phyloP scores from a whole-genome alignment of 2,113 vertebrate species.

The Hippotragus niger region DNA sequence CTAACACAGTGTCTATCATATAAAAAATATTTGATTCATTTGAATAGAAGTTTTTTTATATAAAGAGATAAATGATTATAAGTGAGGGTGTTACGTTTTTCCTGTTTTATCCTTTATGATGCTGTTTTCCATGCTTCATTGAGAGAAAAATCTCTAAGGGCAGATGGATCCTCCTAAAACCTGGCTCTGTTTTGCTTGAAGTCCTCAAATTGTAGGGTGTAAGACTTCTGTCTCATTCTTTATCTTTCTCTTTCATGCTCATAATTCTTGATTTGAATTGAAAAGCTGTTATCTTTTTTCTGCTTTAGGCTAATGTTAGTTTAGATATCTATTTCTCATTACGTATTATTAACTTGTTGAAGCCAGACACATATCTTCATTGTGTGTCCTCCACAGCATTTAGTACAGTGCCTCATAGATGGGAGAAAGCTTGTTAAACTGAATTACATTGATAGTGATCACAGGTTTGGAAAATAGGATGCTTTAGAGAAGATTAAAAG shows the following conservation, averaged over 20 bases:
- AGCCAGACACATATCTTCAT: neutral
- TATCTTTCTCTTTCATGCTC: neutral
- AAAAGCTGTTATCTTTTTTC: neutral
- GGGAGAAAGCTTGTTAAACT: conserved; percentile 30
- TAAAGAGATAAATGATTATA: neutral
- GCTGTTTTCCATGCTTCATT: neutral
- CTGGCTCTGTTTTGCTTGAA: neutral
- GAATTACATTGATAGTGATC: conserved; percentile 57
- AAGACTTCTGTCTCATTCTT: neutral
- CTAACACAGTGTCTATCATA: neutral
- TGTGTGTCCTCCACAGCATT: neutral
- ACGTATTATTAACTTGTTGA: neutral
- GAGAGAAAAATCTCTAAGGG: neutral
- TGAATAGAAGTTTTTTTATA: neutral
- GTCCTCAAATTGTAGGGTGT: neutral
- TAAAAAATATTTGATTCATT: neutral
- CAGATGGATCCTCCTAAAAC: neutral
- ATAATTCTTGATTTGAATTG: neutral
- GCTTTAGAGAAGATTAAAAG: conserved; percentile 60
- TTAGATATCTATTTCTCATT: neutral
- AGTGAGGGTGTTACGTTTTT: neutral
- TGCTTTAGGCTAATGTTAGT: neutral
- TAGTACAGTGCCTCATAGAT: neutral
- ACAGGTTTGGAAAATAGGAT: neutral
- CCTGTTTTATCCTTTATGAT: neutral